Conservation (phyloP, 2,797 vertebrate genomes). For the Takifugu ocellatus region DNA sequence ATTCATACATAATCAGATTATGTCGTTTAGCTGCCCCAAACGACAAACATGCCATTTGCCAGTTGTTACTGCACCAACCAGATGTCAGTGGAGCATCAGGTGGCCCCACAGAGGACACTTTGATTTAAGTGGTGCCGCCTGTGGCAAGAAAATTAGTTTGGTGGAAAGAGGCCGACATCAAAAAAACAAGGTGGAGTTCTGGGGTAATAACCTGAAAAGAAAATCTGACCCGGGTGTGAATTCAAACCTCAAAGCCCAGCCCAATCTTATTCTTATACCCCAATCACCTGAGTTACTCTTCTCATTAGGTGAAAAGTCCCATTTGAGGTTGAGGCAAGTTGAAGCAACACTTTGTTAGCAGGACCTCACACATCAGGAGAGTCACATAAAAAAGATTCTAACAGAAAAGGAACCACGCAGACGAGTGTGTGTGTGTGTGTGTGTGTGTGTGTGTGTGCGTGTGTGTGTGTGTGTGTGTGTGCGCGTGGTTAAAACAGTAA, state of each 20-base stretch:
- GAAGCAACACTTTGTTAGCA: not conserved
- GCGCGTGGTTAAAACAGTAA: slow-evolving; percentile 26
- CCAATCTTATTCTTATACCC: no score
- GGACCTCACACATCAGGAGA: slow-evolving; percentile 2
- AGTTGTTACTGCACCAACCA: no score
- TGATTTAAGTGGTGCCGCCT: no score
- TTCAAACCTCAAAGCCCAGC: not conserved
- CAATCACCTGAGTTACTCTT: no score
- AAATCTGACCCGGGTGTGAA: not conserved
- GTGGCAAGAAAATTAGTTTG: not conserved
- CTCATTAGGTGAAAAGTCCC: not conserved
- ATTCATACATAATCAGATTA: no score
- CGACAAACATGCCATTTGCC: no score
- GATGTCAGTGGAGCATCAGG: no score
- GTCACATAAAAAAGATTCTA: slow-evolving; percentile 38
- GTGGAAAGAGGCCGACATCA: not conserved
- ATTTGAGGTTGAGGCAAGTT: not conserved
- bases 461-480: no score
- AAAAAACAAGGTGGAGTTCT: not conserved
- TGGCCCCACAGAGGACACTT: no score
- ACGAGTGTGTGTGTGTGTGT: slow-evolving; percentile 1
- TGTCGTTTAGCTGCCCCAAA: no score
- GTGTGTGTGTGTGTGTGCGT: no score
- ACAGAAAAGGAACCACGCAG: slow-evolving; percentile 23
- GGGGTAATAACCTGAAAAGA: not conserved